Conservation (phyloP, 2,113 vertebrate species). For the Corythornis cristatus region DNA sequence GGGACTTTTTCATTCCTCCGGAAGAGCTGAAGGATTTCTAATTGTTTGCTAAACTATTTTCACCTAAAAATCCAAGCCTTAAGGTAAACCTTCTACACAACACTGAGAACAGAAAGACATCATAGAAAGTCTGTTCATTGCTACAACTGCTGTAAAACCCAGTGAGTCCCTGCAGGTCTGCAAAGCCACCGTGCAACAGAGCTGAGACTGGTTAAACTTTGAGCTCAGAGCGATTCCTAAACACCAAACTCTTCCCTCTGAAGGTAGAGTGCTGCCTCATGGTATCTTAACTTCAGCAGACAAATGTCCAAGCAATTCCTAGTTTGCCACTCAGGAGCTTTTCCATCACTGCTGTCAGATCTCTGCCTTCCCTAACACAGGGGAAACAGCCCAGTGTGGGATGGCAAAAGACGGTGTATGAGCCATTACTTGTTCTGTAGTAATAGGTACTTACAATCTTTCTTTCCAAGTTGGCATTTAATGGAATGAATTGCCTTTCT, state of each 20-base stretch:
- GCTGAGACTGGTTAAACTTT: background rate
- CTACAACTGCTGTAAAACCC: background rate
- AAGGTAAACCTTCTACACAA: background rate
- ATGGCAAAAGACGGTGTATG: background rate
- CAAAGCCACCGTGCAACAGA: background rate
- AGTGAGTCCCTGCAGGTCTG: background rate
- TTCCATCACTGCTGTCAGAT: background rate
- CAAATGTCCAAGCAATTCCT: background rate
- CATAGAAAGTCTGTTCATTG: background rate
- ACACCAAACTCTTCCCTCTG: background rate
- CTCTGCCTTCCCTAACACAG: background rate
- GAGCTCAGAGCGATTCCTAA: background rate
- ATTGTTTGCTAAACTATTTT: background rate
- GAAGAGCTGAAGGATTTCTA: background rate
- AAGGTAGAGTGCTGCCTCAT: background rate
- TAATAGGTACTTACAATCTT: background rate
- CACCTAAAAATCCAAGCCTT: background rate
- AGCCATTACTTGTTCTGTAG: background rate
- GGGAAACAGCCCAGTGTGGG: background rate
- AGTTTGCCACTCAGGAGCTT: background rate
- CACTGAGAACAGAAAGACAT: background rate
- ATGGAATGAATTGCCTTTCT: background rate
- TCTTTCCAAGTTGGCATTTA: slow-evolving; percentile 10
- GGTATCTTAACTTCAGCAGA: background rate
- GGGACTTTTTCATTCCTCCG: background rate